Evolutionary conservation across 2,797 vertebrate genomes (phyloP), one percentile per base, ranked within the genome.

Genomic region (Corythornis leucogaster): DNA sequence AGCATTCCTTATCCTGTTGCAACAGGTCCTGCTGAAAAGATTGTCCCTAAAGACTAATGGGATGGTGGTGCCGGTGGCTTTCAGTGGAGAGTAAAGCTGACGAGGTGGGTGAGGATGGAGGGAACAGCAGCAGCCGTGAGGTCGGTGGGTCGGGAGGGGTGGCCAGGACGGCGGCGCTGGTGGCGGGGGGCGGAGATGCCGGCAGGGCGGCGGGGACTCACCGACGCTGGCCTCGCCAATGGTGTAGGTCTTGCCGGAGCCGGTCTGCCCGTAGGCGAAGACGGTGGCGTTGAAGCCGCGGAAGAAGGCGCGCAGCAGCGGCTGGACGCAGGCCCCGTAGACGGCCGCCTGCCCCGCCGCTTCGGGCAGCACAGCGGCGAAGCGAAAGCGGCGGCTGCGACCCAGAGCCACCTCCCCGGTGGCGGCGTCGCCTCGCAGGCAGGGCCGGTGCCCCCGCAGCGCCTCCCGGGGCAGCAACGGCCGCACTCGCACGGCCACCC

Each of bases 221-320:
- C 99, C 98, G 86, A 99, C 98, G 95, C 99, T 99, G 82, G 98
- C 98, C 97, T 99, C 99, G 68, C 99, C 99, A 89, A 99, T 98
- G 61, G 99, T 99, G 96, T 99, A 99, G 1, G 99, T 99, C 97
- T 99, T 99, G 69, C 99, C 99, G 2, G 99, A 99, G 89, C 99
- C 99, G 0, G 99, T 99, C 97, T 99, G 99, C 6, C 99, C 99
- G 28, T 99, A 99, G 63, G 99, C 99, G 96, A 99, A 99, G 31
- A 99, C 98, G 1, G 99, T 99, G 68, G 98, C 98, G 40, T 99
- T 99, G 97, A 99, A 99, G 15, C 99, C 99, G 96, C 98, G 98
- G 94, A 99, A 99, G 96, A 99, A 99, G 42, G 99, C 98, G 61
- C 98, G 98, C 6, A 99, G 98, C 59, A 99, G 98, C 2, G 99